Conservation (phyloP, 2,888 invertebrate genomes). For the Ochropleura plecta region DNA sequence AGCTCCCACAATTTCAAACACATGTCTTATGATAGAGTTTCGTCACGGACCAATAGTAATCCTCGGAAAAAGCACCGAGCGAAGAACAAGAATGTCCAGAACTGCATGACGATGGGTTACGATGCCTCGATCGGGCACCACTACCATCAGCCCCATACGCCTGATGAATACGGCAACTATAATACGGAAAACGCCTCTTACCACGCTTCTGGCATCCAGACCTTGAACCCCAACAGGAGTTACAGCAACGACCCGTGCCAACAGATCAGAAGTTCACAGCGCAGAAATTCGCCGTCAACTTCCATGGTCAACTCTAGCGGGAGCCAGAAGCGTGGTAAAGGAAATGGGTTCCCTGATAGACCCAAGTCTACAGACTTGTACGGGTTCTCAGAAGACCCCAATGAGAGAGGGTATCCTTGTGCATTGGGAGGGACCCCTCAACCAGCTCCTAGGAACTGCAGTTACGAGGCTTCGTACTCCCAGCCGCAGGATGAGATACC, state of each 20-base stretch:
- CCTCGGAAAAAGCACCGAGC: constrained; percentile 88
- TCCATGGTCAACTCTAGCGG: constrained; percentile 87
- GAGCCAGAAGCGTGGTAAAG: constrained; percentile 88
- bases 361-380: constrained; percentile 91
- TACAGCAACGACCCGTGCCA: constrained; percentile 84
- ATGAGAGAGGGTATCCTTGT: constrained; percentile 85
- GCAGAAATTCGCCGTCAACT: constrained; percentile 86
- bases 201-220: constrained; percentile 88
- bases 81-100: constrained; percentile 89
- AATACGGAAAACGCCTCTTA: constrained; percentile 88
- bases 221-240: constrained; percentile 88
- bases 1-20: constrained; percentile 90
- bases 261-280: constrained; percentile 84
- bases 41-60: constrained; percentile 89
- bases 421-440: constrained; percentile 85
- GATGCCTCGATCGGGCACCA: constrained; percentile 88
- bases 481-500: constrained; percentile 90
- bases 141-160: constrained; percentile 89
- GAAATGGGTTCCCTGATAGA: constrained; percentile 91
- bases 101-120: constrained; percentile 91
- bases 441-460: constrained; percentile 87
- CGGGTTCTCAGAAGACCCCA: constrained; percentile 89
- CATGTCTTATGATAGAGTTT: constrained; percentile 88
- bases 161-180: constrained; percentile 87
- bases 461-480: constrained; percentile 89